phyloP scores from a whole-genome alignment of 92 coral and sea anemone genomes.

The Isaurus tuberculatus region DNA sequence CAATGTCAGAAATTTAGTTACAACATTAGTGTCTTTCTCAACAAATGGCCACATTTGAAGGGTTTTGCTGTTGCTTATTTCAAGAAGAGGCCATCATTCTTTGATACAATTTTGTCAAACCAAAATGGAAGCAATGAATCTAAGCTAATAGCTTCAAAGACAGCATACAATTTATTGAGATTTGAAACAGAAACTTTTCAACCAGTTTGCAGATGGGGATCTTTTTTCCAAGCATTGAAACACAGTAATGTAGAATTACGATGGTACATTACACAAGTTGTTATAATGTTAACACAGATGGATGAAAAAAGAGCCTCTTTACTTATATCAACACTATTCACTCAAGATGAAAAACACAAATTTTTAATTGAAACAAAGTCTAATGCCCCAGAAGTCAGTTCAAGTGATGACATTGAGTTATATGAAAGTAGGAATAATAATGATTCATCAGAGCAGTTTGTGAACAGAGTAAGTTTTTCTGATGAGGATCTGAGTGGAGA shows the following conservation, averaged over 20 bases:
- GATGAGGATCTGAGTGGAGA: constrained; percentile 81
- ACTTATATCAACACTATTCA: constrained; percentile 63
- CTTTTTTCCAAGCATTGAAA: constrained; percentile 58
- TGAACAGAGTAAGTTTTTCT: constrained; percentile 49
- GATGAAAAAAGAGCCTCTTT: constrained; percentile 63
- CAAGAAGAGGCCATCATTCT: constrained; percentile 60
- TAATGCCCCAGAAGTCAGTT: not conserved
- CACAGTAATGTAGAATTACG: constrained; percentile 58
- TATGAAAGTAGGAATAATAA: not conserved
- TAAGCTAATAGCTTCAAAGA: constrained; percentile 57
- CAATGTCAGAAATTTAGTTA: constrained; percentile 69
- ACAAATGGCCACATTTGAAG: constrained; percentile 60
- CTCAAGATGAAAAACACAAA: constrained; percentile 52
- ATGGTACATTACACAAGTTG: constrained; percentile 71
- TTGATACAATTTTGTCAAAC: constrained; percentile 45
- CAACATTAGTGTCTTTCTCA: constrained; percentile 74
- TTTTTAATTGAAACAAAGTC: constrained; percentile 23
- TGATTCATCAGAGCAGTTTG: constrained; percentile 6
- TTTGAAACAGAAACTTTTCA: constrained; percentile 70
- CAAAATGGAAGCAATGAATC: constrained; percentile 14
- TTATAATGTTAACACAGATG: constrained; percentile 79
- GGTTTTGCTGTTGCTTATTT: constrained; percentile 73
- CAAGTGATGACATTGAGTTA: constrained; percentile 30
- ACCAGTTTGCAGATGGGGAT: constrained; percentile 76
- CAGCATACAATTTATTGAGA: constrained; percentile 74